Evolutionary conservation across 2,113 vertebrate species (phyloP).

Genomic region (Edolisoma coerulescens): DNA sequence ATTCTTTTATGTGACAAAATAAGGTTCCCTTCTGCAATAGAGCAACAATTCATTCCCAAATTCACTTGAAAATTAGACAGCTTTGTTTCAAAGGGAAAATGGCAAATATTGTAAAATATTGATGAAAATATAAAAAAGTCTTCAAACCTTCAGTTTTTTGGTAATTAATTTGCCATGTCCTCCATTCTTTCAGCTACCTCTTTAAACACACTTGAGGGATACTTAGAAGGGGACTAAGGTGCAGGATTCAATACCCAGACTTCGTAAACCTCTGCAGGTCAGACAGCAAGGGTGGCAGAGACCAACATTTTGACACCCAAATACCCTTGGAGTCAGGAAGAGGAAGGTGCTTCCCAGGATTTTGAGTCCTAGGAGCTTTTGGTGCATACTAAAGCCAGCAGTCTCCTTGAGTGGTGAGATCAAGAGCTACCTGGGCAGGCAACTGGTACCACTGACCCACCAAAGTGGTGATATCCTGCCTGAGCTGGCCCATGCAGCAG

Average conservation of each 20-base stretch:
- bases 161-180: background rate
- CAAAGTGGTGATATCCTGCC: background rate
- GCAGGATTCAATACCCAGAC: background rate
- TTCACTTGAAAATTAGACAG: background rate
- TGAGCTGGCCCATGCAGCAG: background rate
- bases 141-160: background rate
- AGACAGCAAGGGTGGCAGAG: background rate
- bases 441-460: background rate
- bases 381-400: background rate
- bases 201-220: background rate
- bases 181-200: background rate
- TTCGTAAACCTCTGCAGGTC: background rate
- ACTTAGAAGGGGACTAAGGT: background rate
- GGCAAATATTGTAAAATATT: background rate
- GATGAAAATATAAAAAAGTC: background rate
- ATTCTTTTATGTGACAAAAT: background rate
- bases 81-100: background rate
- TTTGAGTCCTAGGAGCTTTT: background rate
- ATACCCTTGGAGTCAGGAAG: background rate
- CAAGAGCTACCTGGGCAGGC: rapidly evolving
- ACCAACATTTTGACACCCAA: background rate
- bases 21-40: background rate
- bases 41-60: background rate
- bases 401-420: background rate
- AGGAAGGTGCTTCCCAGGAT: background rate